Percentiles rank a stretch among this genome's conserved stretches.
phyloP scores from a whole-genome alignment of 2,888 invertebrate species.

The Drosophila differens region DNA sequence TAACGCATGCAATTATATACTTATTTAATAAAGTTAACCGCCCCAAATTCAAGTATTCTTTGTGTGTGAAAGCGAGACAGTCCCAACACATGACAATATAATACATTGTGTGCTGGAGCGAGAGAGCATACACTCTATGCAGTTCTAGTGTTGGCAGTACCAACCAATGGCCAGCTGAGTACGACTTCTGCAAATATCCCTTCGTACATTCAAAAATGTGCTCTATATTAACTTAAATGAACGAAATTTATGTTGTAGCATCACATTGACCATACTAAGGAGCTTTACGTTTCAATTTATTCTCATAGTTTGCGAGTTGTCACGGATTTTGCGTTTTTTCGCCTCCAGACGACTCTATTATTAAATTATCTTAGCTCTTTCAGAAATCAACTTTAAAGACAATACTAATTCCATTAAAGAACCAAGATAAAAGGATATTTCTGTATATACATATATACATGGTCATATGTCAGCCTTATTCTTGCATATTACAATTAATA shows the following conservation, averaged over 20 bases:
- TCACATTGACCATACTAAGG: neutral
- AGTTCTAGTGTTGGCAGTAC: neutral
- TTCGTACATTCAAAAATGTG: neutral
- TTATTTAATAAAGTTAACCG: slow-evolving; percentile 57
- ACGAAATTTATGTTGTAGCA: neutral
- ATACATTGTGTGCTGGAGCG: slow-evolving; percentile 7
- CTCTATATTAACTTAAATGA: neutral
- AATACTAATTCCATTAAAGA: neutral
- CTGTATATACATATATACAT: neutral
- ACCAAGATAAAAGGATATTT: neutral
- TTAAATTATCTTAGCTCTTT: neutral
- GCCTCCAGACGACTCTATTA: neutral
- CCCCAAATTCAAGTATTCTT: slow-evolving; percentile 5
- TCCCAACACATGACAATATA: neutral
- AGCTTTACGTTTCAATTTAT: neutral
- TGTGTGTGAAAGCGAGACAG: slow-evolving; percentile 3
- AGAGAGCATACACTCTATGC: neutral
- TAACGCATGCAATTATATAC: slow-evolving; percentile 39
- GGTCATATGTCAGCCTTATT: neutral
- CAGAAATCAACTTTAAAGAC: neutral
- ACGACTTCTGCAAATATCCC: neutral
- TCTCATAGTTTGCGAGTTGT: neutral
- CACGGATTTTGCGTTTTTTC: neutral
- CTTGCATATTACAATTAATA: neutral
- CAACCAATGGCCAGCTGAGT: neutral